A percentile compares a stretch with the other conserved stretches of the same genome.
Conservation (phyloP, 2,888 invertebrate species). For the Morpho deidamia region DNA sequence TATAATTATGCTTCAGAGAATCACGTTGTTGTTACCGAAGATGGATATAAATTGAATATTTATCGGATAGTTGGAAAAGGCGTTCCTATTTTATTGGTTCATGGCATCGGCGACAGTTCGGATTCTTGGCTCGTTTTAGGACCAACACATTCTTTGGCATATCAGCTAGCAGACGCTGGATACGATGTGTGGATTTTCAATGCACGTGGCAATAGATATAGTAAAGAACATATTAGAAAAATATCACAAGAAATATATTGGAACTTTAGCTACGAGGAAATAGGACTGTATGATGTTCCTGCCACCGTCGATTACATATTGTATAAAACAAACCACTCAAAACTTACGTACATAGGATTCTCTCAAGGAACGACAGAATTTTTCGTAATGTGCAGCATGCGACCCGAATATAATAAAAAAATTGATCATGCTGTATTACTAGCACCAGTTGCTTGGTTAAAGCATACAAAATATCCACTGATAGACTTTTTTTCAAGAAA, state of each 20-base stretch:
- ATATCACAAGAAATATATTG: conserved; percentile 47
- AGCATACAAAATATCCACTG: conserved; percentile 43
- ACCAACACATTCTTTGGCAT: conserved; percentile 50
- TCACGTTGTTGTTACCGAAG: conserved; percentile 49
- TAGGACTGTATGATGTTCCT: conserved; percentile 58
- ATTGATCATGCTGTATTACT: conserved; percentile 55
- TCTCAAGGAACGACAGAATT: conserved; percentile 65
- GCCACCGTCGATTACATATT: conserved; percentile 57
- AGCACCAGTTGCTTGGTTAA: conserved; percentile 59
- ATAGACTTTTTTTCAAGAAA: conserved; percentile 42
- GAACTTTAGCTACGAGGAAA: conserved; percentile 64
- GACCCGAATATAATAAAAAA: conserved; percentile 55
- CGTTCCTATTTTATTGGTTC: conserved; percentile 54
- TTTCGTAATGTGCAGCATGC: conserved; percentile 54
- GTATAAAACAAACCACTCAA: conserved; percentile 33
- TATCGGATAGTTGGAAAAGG: conserved; percentile 53
- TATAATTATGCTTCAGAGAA: conserved; percentile 45
- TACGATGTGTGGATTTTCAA: conserved; percentile 65
- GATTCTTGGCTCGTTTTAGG: conserved; percentile 63
- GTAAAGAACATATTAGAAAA: conserved; percentile 44
- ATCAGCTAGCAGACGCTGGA: conserved; percentile 47
- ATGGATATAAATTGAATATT: conserved; percentile 51
- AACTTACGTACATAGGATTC: conserved; percentile 59
- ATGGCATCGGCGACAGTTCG: conserved; percentile 63
- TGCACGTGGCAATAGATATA: conserved; percentile 62